Conservation (phyloP, 2,888 invertebrate species). For the Hypselothyrea guttata region DNA sequence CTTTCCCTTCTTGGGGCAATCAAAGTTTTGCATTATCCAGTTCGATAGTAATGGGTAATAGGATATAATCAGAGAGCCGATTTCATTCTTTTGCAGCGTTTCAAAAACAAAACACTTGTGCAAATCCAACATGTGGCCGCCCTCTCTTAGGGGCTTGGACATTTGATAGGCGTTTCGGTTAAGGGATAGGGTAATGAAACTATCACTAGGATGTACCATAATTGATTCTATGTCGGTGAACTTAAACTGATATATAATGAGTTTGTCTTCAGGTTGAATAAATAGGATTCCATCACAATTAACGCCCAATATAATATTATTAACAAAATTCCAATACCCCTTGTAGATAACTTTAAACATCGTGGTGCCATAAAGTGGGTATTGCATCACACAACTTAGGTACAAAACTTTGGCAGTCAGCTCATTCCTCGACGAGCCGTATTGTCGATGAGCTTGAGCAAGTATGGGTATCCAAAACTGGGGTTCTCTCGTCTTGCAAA, state of each 20-base stretch:
- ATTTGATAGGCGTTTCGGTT: conserved; percentile 84
- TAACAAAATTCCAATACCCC: conserved; percentile 95
- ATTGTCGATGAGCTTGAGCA: conserved; percentile 93
- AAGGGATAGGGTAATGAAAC: conserved; percentile 94
- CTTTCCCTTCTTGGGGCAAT: conserved; percentile 85
- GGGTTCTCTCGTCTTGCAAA: conserved; percentile 89
- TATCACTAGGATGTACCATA: conserved; percentile 94
- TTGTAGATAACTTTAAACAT: conserved; percentile 94
- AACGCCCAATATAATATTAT: conserved; percentile 89
- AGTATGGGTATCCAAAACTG: conserved; percentile 94
- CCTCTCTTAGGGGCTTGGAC: conserved; percentile 53
- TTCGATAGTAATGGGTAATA: conserved; percentile 93
- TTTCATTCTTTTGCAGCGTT: conserved; percentile 93
- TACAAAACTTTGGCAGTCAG: conserved; percentile 96
- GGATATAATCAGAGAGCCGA: conserved; percentile 95
- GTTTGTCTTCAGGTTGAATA: conserved; percentile 95
- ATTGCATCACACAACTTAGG: conserved; percentile 97
- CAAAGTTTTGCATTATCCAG: conserved; percentile 90
- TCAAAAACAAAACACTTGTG: conserved; percentile 97
- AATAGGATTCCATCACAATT: conserved; percentile 95
- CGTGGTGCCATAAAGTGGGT: conserved; percentile 94
- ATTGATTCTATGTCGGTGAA: conserved; percentile 96
- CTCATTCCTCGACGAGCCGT: conserved; percentile 95
- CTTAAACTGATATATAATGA: conserved; percentile 94
- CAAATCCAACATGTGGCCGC: conserved; percentile 66